phyloP scores from a whole-genome alignment of 2,888 invertebrate species.

The Drosophila limbata region DNA sequence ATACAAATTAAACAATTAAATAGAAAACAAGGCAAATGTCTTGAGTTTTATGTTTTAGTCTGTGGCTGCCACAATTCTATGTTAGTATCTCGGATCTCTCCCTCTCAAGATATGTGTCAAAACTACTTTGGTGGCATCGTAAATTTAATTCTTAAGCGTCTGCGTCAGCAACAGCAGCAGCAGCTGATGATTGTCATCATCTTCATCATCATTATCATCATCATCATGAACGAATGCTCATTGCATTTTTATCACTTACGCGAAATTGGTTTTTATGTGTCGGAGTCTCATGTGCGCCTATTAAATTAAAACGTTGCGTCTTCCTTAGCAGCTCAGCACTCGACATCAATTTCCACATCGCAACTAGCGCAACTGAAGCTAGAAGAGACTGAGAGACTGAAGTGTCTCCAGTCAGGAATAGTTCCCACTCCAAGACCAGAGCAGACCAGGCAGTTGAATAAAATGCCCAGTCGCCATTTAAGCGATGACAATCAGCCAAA shows the following conservation, averaged over 20 bases:
- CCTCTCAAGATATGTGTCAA: conserved; percentile 66
- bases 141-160: conserved; percentile 75
- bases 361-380: conserved; percentile 32
- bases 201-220: conserved; percentile 27
- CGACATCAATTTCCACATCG: conserved; percentile 56
- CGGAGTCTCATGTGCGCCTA: conserved; percentile 70
- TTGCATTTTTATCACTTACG: conserved; percentile 81
- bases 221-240: conserved; percentile 58
- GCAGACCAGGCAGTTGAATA: conserved; percentile 61
- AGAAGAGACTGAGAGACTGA: conserved; percentile 3
- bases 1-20: conserved; percentile 74
- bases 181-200: conserved; percentile 15
- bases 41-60: conserved; percentile 20
- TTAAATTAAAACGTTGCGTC: conserved; percentile 72
- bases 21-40: conserved; percentile 32
- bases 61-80: conserved; percentile 7
- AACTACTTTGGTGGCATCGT: conserved; percentile 72
- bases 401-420: conserved; percentile 6
- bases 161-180: conserved; percentile 54
- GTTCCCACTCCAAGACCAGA: conserved; percentile 5
- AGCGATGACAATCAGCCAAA: conserved; percentile 76
- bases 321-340: conserved; percentile 42
- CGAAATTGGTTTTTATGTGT: conserved; percentile 79
- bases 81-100: not conserved
- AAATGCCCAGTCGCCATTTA: conserved; percentile 71